Evolutionary conservation across 2,113 vertebrate species (phyloP).

Genomic region (Phylloscopus whistleri): DNA sequence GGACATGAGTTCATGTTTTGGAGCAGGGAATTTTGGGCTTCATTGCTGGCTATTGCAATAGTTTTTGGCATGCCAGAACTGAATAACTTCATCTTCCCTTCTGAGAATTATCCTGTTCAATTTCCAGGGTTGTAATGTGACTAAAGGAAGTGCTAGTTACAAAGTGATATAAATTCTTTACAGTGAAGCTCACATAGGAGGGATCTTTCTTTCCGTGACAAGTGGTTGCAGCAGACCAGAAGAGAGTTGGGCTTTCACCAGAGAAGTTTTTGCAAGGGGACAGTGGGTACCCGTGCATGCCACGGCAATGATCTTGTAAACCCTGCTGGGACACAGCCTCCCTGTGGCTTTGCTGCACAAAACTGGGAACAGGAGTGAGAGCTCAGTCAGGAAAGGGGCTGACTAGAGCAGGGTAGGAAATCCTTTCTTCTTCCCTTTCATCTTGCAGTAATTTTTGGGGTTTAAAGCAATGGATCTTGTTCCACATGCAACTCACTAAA

Average conservation of each 20-base stretch:
- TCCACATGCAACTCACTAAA: background rate
- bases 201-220: background rate
- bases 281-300: rapidly evolving
- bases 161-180: background rate
- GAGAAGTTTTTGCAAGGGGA: rapidly evolving
- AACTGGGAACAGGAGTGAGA: background rate
- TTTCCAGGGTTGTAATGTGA: background rate
- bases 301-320: background rate
- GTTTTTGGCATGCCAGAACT: background rate
- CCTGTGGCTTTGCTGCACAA: background rate
- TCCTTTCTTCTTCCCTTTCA: background rate
- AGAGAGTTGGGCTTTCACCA: background rate
- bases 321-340: background rate
- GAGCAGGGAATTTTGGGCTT: background rate
- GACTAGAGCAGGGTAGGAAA: background rate
- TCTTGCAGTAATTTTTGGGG: background rate
- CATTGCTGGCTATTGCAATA: background rate
- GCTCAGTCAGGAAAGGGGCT: background rate
- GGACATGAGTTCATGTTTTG: background rate
- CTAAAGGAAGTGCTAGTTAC: background rate
- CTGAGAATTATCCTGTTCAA: background rate
- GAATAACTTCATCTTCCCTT: background rate
- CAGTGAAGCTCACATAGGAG: background rate
- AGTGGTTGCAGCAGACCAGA: background rate
- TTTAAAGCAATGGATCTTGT: background rate